These are phyloP conservation scores for Collichthys lucidus DNA, from an alignment of 2,113 vertebrate species.

Conservation along the genomic window DNA sequence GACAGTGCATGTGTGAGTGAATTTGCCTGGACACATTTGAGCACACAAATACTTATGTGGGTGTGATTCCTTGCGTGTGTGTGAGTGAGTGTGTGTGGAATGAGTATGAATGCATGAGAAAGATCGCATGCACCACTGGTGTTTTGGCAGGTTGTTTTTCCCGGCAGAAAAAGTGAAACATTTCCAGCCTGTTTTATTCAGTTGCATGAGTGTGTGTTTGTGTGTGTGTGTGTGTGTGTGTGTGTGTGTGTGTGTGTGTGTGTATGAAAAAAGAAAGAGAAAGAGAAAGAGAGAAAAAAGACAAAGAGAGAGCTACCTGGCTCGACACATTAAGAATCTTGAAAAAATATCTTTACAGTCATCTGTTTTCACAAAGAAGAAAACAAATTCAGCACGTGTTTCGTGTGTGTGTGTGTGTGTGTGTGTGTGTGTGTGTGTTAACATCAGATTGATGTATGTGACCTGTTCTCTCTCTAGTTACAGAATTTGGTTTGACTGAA, in stretches of 20 bases:
- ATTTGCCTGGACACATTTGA: conserved; percentile 31
- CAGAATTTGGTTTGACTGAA: conserved; percentile 21
- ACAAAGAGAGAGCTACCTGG: conserved; percentile 38
- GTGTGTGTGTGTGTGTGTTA: neutral
- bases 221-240: conserved; percentile 23
- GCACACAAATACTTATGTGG: conserved; percentile 28
- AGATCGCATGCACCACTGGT: conserved; percentile 46
- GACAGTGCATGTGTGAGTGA: conserved; percentile 33
- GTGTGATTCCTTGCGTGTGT: conserved; percentile 35
- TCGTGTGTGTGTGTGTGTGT: conserved; percentile 4
- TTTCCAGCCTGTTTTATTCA: conserved; percentile 38
- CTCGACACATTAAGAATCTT: conserved; percentile 30
- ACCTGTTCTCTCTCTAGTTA: conserved; percentile 39
- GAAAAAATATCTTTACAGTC: conserved; percentile 39
- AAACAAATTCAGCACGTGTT: conserved; percentile 39
- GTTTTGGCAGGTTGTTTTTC: conserved; percentile 66
- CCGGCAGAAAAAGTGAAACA: conserved; percentile 55
- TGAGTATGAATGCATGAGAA: conserved; percentile 51
- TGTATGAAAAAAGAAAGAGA: conserved; percentile 1
- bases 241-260: too few relatives aligned
- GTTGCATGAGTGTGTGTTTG: conserved; percentile 15
- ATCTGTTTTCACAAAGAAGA: conserved; percentile 37
- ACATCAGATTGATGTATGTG: conserved; percentile 19
- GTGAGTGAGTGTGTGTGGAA: conserved; percentile 24
- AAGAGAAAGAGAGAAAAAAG: conserved; percentile 8